Conservation (phyloP, 2,113 vertebrate genomes). For the Nyctibius bracteatus region DNA sequence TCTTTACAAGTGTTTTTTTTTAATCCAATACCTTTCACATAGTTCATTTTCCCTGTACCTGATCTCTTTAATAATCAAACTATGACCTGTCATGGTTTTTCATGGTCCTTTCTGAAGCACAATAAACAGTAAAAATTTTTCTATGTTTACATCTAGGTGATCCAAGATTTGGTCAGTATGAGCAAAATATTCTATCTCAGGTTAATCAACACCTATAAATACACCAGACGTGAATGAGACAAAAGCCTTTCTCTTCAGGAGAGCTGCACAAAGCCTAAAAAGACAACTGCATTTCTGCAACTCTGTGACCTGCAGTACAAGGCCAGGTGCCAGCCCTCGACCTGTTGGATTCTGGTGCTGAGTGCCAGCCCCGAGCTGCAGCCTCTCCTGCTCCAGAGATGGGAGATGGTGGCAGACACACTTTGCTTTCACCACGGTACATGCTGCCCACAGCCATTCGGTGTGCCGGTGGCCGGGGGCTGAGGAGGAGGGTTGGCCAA, state of each 20-base stretch:
- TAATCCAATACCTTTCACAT: not conserved
- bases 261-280: not conserved
- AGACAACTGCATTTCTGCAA: not conserved
- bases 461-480: fast-evolving
- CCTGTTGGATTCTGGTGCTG: fast-evolving
- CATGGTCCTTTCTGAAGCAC: not conserved
- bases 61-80: not conserved
- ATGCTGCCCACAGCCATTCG: not conserved
- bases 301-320: fast-evolving
- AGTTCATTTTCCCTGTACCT: not conserved
- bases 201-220: not conserved
- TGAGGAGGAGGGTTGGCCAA: not conserved
- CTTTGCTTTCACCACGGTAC: fast-evolving
- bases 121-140: not conserved
- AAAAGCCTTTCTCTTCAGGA: not conserved
- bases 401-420: not conserved
- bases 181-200: not conserved
- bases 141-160: not conserved
- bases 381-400: not conserved
- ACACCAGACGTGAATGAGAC: not conserved
- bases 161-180: not conserved
- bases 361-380: fast-evolving
- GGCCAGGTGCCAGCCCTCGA: too few relatives aligned
- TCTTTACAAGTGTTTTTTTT: not conserved
- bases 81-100: not conserved